A percentile compares a stretch with the other conserved stretches of the same genome.
phyloP scores from a whole-genome alignment of 2,797 vertebrate species.

The Danio albolineatus region DNA sequence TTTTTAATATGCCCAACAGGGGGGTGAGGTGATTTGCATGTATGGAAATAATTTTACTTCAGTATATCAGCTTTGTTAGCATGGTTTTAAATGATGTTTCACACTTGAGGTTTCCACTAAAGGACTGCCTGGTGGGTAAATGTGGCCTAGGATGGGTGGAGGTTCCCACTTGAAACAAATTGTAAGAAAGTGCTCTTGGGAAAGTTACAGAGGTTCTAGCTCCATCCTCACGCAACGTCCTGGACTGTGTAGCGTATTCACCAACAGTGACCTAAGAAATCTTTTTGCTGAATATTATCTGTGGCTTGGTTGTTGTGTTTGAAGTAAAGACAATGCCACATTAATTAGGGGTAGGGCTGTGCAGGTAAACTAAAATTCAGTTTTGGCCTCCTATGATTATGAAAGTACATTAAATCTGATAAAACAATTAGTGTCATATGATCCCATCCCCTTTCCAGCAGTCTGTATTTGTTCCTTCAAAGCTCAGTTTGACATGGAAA shows the following conservation, averaged over 20 bases:
- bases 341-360: conserved; percentile 20
- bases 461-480: too few relatives aligned
- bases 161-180: too few relatives aligned
- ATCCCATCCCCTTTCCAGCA: too few relatives aligned
- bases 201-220: too few relatives aligned
- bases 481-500: too few relatives aligned
- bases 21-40: conserved; percentile 63
- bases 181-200: too few relatives aligned
- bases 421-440: too few relatives aligned
- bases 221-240: too few relatives aligned
- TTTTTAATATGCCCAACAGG: conserved; percentile 58
- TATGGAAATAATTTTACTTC: conserved; percentile 63
- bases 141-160: background rate
- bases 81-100: background rate
- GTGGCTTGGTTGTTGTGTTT: background rate
- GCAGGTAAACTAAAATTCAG: too few relatives aligned
- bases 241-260: background rate
- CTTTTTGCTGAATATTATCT: background rate
- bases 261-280: background rate
- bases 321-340: conserved; percentile 40
- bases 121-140: background rate
- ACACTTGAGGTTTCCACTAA: background rate
- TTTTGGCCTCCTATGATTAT: too few relatives aligned
- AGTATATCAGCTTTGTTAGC: conserved; percentile 66
- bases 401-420: too few relatives aligned